phyloP scores from a whole-genome alignment of 2,797 vertebrate genomes.

The Crocodylus rhombifer region DNA sequence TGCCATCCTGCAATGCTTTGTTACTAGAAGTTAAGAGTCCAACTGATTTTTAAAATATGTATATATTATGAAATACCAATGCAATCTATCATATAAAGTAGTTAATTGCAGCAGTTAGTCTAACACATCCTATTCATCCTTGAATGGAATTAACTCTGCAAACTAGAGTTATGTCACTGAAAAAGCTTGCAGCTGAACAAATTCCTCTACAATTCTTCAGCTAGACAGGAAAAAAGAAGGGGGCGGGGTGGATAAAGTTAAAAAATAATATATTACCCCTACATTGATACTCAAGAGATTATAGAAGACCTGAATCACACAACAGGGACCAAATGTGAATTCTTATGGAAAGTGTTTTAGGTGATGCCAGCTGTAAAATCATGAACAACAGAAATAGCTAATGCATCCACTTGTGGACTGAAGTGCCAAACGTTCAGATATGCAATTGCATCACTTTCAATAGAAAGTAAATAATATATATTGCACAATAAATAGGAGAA shows the following conservation, averaged over 20 bases:
- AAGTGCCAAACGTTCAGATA: not conserved
- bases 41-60: not conserved
- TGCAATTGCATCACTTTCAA: not conserved
- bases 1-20: not conserved
- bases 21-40: constrained; percentile 2
- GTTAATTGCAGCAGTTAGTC: not conserved
- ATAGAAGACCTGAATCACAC: not conserved
- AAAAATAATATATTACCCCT: not conserved
- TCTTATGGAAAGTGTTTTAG: not conserved
- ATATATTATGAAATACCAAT: not conserved
- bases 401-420: not conserved
- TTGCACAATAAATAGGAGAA: no score
- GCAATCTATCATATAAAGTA: not conserved
- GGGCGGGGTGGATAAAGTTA: not conserved
- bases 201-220: constrained; percentile 19
- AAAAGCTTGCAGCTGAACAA: not conserved
- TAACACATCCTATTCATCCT: no score
- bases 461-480: not conserved
- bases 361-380: not conserved
- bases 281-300: not conserved
- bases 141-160: no score
- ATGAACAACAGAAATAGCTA: constrained; percentile 24
- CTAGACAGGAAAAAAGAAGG: not conserved
- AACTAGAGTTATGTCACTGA: not conserved
- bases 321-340: constrained; percentile 1